A percentile compares a stretch with the other conserved stretches of the same genome.
Conservation (phyloP, 2,888 invertebrate species). For the Chaitophorus viminalis region DNA sequence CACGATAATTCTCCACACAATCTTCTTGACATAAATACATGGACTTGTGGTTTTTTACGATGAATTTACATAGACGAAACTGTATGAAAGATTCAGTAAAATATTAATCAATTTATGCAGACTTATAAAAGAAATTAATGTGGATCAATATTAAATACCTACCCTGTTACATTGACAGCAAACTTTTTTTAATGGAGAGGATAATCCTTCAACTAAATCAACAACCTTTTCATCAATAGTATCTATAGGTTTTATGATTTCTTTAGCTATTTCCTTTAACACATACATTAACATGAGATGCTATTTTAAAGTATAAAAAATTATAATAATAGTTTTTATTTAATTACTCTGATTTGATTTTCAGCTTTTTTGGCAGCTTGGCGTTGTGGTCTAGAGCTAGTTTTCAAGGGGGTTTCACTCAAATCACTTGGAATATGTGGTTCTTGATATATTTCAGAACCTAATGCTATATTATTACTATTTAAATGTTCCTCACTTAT, state of each 20-base stretch:
- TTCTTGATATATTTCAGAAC: constrained; percentile 13
- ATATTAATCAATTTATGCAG: neutral
- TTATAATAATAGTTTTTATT: neutral
- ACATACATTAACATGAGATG: neutral
- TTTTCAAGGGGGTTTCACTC: constrained; percentile 13
- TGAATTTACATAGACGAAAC: constrained; percentile 56
- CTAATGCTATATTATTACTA: constrained; percentile 7
- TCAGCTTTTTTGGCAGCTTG: constrained; percentile 65
- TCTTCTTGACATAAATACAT: constrained; percentile 60
- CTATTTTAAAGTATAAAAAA: neutral
- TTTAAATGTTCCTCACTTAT: neutral
- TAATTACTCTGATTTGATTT: constrained; percentile 65
- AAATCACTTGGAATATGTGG: neutral
- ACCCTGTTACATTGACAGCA: constrained; percentile 62
- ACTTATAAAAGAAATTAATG: neutral
- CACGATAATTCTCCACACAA: constrained; percentile 30
- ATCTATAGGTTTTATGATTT: constrained; percentile 56
- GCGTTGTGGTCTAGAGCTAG: constrained; percentile 64
- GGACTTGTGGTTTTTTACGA: constrained; percentile 29
- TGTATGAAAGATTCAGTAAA: neutral
- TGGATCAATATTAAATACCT: constrained; percentile 29
- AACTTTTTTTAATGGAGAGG: constrained; percentile 57
- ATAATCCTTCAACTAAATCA: constrained; percentile 41
- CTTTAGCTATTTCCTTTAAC: constrained; percentile 62
- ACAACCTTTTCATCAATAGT: constrained; percentile 42